Base-by-base conservation (phyloP, 2,113 vertebrate species). In the Beaufortia kweichowensis region DNA sequence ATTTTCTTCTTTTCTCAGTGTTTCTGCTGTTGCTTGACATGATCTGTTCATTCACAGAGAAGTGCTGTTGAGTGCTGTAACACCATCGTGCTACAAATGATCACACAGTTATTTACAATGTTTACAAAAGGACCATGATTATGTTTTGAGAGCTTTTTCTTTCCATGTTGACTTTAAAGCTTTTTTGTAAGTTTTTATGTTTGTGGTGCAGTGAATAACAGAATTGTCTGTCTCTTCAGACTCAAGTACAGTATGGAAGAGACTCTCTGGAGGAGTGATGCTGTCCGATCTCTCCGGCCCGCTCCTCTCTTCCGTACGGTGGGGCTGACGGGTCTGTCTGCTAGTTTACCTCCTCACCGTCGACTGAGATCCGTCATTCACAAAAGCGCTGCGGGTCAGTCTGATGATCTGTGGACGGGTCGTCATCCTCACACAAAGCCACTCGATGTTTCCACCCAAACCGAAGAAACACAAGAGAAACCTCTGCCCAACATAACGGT, bases 221-320 rank as follows among this genome's bases (percentile, higher is more conserved):
- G 2, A 21, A 7, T 8, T 53, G n/a, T 53, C 48, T 9, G 19
- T 53, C 5, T 2, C 15, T 46, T 46, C 60, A 33, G 60, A 11
- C 8, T 61, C 28, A 17, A 4, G 4, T 12, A 4, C 17, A 33
- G 3, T n/a, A 63, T 63, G 61, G 33, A 33, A 1, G 17, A 39
- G 1, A 24, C n/a, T 23, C 15, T 14, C 15, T 9, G n/a, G n/a
- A 21, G 7, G 48, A 50, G 4, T 14, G 19, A 31, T 9, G 79
- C 9, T 0, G 61, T 19, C 5, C 26, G 17, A 33, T 6, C 21
- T 35, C 88, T 87, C 14, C 53, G n/a, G 11, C 85, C 86, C n/a
- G 82, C 85, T 26, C 84, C 68, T 0, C 72, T 90, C 48, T 88
- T 90, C 68, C 82, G 76, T 6, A 82, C 83, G 24, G 62, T 89